Conservation (phyloP, 2,888 invertebrate genomes). For the Acrobeloides nanus region DNA sequence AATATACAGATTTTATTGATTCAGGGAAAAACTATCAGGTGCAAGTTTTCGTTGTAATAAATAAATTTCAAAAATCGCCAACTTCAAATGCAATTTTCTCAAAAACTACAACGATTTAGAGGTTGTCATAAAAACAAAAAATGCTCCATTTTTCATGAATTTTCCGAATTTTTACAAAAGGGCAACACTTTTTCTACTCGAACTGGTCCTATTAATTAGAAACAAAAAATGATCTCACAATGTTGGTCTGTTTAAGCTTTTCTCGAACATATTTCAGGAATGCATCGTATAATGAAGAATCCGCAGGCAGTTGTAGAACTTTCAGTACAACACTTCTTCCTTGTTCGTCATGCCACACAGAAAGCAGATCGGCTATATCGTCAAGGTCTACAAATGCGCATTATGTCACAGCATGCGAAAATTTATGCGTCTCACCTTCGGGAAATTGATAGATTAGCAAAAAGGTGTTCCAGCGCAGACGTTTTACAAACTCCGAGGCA, state of each 20-base stretch:
- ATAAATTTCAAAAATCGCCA: too few species aligned
- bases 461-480: constrained; percentile 30
- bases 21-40: too few species aligned
- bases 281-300: constrained; percentile 35
- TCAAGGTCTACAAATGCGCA: constrained; percentile 16
- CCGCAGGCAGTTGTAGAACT: constrained; percentile 32
- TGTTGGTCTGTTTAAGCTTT: constrained; percentile 40
- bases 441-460: constrained; percentile 26
- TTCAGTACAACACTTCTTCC: constrained; percentile 16
- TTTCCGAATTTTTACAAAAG: neutral
- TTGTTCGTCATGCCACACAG: constrained; percentile 21
- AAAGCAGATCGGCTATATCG: constrained; percentile 28
- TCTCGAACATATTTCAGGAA: constrained; percentile 46
- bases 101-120: too few species aligned
- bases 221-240: constrained; percentile 24
- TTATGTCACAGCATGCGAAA: constrained; percentile 5
- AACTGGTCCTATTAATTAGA: neutral
- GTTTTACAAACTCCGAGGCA: constrained; percentile 15
- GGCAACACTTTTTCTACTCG: neutral
- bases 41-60: too few species aligned
- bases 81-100: too few species aligned
- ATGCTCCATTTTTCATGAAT: too few species aligned
- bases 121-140: too few species aligned
- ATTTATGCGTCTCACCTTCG: constrained; percentile 18
- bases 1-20: too few species aligned